These are phyloP conservation scores for Coregonus suidteri DNA, from an alignment of 2,797 vertebrate genomes.

Conservation along the genomic window DNA sequence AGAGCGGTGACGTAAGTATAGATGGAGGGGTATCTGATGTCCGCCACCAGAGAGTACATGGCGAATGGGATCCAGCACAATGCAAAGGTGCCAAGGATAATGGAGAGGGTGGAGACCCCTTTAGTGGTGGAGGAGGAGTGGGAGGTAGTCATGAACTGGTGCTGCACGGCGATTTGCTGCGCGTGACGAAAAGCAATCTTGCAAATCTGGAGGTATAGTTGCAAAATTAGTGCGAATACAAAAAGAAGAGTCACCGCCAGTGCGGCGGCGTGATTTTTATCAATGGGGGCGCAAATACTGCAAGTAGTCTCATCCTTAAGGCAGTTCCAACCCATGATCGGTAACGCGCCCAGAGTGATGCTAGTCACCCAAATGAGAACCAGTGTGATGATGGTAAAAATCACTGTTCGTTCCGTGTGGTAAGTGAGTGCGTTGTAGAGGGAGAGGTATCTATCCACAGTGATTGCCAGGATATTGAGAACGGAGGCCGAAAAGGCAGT, in stretches of 20 bases:
- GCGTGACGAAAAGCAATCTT: constrained; percentile 89
- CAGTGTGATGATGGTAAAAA: constrained; percentile 84
- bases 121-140: constrained; percentile 87
- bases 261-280: constrained; percentile 85
- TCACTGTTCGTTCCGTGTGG: constrained; percentile 85
- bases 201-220: constrained; percentile 93
- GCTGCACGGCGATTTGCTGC: constrained; percentile 92
- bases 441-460: constrained; percentile 91
- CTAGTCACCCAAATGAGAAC: constrained; percentile 81
- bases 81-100: constrained; percentile 88
- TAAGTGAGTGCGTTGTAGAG: constrained; percentile 91
- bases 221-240: constrained; percentile 88
- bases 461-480: constrained; percentile 88
- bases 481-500: constrained; percentile 89
- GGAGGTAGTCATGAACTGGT: constrained; percentile 72
- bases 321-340: constrained; percentile 90
- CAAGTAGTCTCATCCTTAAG: constrained; percentile 78
- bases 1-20: constrained; percentile 88
- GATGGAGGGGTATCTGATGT: constrained; percentile 83
- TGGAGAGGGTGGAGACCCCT: constrained; percentile 88
- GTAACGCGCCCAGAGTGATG: constrained; percentile 80
- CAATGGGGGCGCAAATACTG: constrained; percentile 86
- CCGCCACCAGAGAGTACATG: constrained; percentile 87
- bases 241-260: constrained; percentile 86
- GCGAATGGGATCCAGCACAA: constrained; percentile 91